Evolutionary conservation across 2,888 invertebrate species (phyloP).

Genomic region (Noctua comes): DNA sequence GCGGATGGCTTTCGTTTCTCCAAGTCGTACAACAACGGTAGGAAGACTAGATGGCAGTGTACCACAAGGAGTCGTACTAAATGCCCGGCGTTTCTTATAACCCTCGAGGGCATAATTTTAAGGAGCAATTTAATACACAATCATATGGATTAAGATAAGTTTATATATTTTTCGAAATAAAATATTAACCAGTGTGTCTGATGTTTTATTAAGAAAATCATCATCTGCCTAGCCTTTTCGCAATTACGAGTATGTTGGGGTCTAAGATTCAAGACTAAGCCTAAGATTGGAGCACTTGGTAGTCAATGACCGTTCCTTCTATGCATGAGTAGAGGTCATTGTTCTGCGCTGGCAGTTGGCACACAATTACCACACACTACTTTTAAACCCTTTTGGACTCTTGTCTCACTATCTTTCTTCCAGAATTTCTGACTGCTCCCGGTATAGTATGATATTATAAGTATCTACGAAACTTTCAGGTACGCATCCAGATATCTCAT

Average conservation of each 20-base stretch:
- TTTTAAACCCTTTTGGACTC: neutral
- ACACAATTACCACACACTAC: neutral
- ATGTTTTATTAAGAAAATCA: constrained; percentile 15
- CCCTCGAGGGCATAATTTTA: constrained; percentile 65
- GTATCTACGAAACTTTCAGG: neutral
- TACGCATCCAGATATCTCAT: neutral
- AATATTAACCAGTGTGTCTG: neutral
- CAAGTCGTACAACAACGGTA: constrained; percentile 71
- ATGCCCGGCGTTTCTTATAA: constrained; percentile 75
- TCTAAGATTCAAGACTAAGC: neutral
- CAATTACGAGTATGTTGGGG: too few species aligned
- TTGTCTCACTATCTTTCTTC: neutral
- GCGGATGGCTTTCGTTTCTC: constrained; percentile 76
- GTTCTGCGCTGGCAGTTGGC: neutral
- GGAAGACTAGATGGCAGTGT: constrained; percentile 74
- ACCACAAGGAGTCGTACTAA: constrained; percentile 68
- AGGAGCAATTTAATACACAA: constrained; percentile 69
- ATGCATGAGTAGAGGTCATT: neutral
- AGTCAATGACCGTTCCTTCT: neutral
- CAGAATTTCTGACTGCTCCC: too few species aligned
- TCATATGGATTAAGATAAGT: constrained; percentile 56
- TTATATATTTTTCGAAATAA: constrained; percentile 15
- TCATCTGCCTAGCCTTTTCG: neutral
- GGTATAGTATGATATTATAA: too few species aligned
- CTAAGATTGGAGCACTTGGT: neutral